Percentiles rank a stretch among this genome's conserved stretches.
These are phyloP conservation scores for Phalacrocorax carbo DNA, from an alignment of 2,113 vertebrate species.

Conservation along the genomic window DNA sequence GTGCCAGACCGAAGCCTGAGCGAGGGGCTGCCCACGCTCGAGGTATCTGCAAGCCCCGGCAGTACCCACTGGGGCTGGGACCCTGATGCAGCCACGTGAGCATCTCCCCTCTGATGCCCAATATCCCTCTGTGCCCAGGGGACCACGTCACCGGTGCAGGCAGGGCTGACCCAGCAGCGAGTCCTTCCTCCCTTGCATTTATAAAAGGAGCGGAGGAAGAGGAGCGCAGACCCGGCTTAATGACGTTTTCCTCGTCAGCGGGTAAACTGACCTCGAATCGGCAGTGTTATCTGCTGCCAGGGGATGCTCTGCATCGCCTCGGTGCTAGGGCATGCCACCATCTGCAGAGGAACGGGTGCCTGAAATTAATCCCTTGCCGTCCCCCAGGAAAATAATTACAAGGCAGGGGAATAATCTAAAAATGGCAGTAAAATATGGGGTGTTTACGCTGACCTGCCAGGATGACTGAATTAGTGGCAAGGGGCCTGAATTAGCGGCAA, in stretches of 20 bases:
- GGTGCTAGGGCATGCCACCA: neutral
- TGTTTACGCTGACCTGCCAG: neutral
- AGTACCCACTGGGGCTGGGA: neutral
- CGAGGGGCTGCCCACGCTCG: neutral
- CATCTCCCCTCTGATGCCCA: neutral
- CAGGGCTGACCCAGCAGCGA: neutral
- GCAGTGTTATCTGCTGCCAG: neutral
- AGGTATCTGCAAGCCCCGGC: neutral
- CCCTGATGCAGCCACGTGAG: fast-evolving
- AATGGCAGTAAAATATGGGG: neutral
- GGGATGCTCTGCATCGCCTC: neutral
- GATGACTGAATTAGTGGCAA: neutral
- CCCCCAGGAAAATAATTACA: neutral
- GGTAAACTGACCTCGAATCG: neutral
- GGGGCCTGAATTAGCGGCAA: neutral
- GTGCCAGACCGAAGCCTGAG: neutral
- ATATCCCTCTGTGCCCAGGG: fast-evolving
- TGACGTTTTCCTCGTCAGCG: fast-evolving
- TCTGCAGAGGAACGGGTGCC: neutral
- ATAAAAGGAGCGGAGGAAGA: fast-evolving
- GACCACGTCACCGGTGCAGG: fast-evolving
- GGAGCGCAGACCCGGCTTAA: neutral
- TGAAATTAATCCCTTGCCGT: neutral
- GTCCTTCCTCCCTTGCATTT: fast-evolving
- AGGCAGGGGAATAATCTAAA: neutral